Evolutionary conservation across 2,888 invertebrate genomes (phyloP).

Genomic region (Amorpha juglandis): DNA sequence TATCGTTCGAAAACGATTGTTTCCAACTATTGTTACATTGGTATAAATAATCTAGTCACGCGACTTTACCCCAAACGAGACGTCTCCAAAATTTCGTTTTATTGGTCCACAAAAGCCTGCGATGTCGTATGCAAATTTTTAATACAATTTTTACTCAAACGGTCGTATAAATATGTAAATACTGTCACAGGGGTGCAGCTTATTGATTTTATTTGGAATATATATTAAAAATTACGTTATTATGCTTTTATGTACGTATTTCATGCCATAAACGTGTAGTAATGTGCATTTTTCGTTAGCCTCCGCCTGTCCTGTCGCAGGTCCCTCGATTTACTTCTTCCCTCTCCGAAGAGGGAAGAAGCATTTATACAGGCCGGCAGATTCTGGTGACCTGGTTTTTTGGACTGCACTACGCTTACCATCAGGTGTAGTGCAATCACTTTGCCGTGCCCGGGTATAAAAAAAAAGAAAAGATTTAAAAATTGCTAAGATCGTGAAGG

Average conservation of each 20-base stretch:
- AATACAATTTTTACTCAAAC: slow-evolving; percentile 17
- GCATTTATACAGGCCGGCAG: too few relatives aligned
- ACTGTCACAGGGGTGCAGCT: not conserved
- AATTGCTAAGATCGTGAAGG: too few relatives aligned
- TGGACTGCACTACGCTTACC: too few relatives aligned
- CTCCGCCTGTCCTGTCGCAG: too few relatives aligned
- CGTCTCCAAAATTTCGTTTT: slow-evolving; percentile 18
- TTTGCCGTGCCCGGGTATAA: too few relatives aligned
- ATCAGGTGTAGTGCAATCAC: too few relatives aligned
- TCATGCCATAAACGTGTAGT: not conserved
- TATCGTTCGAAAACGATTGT: slow-evolving; percentile 20
- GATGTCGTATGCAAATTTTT: slow-evolving; percentile 21
- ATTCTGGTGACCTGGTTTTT: too few relatives aligned
- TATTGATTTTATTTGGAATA: slow-evolving; percentile 5
- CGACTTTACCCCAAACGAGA: slow-evolving; percentile 13
- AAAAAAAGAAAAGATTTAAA: too few relatives aligned
- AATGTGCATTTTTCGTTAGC: not conserved
- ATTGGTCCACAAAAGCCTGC: slow-evolving; percentile 11
- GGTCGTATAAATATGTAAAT: slow-evolving; percentile 10
- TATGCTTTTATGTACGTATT: not conserved
- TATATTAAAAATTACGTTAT: not conserved
- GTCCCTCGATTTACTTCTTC: too few relatives aligned
- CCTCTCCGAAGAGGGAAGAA: too few relatives aligned
- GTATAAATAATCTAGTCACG: slow-evolving; percentile 11
- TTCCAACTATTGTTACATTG: slow-evolving; percentile 11